Evolutionary conservation across 2,797 vertebrate species (phyloP).

Genomic region (Squalus acanthias): DNA sequence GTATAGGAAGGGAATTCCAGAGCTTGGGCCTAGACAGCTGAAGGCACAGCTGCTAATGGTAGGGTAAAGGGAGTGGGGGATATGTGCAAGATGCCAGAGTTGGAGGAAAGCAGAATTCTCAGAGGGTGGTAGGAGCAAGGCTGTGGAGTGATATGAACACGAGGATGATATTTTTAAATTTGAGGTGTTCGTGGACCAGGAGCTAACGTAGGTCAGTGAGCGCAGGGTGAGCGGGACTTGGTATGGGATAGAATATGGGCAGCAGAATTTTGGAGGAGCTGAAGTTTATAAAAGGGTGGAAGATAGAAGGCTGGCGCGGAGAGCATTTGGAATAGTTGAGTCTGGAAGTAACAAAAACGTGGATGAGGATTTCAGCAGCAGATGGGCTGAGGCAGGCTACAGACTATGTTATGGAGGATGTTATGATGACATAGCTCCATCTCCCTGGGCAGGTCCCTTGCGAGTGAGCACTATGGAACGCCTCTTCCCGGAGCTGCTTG

Average conservation of each 20-base stretch:
- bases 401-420: not conserved
- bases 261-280: not conserved
- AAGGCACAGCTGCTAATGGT: not conserved
- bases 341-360: not conserved
- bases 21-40: no score
- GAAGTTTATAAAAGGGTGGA: not conserved
- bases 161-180: not conserved
- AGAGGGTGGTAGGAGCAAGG: not conserved
- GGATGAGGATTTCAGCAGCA: not conserved
- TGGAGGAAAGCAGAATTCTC: not conserved
- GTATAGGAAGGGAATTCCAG: not conserved
- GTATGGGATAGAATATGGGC: not conserved
- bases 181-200: not conserved
- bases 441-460: not conserved
- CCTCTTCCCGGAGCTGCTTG: not conserved
- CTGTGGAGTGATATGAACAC: not conserved
- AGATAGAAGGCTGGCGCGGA: not conserved
- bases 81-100: not conserved
- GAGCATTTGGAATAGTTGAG: not conserved
- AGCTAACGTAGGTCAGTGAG: not conserved
- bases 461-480: not conserved
- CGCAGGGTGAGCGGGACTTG: not conserved
- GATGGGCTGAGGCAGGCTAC: not conserved
- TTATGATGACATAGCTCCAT: not conserved
- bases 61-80: not conserved